Evolutionary conservation across 2,797 vertebrate genomes (phyloP), one percentile per base, ranked within the genome.

Genomic region (Tamandua tetradactyla): DNA sequence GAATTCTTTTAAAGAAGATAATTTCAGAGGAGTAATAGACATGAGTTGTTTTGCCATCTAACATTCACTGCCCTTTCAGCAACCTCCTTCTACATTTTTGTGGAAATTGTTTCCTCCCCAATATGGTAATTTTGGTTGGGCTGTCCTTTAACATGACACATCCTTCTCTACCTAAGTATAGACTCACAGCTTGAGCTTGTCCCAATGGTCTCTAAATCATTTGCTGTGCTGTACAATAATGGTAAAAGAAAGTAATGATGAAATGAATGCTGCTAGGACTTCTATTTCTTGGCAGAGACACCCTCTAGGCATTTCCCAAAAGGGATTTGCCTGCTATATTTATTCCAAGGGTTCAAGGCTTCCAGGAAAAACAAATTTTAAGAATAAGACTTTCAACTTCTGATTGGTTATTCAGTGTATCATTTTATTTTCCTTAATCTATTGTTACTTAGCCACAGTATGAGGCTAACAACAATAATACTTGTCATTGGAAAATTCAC

Each of bases 21-120:
- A 96, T 95, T 97, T 97, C 78, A 93, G 97, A 97, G 96, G 89
- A 80, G 87, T 97, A 64, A 20, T 27, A 69, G 9, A 40, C n/a
- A 23, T 30, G 61, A 18, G 40, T 66, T 80, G 59, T 68, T 89
- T 80, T 59, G 6, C 30, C 5, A 52, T 3, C 23, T 35, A 69
- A 22, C 2, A 86, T 61, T 20, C 74, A 81, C 13, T 35, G 18
- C 44, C 20, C 12, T 9, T 30, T 76, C 10, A 20, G 7, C 42
- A 49, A 15, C 25, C 20, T 75, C 18, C 13, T 87, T 22, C 5
- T 61, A 6, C 25, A 42, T 76, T 62, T 10, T 78, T 55, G 35
- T 2, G 7, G 71, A 32, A 42, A n/a, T 40, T 44, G 14, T 32
- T 30, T 81, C 23, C 80, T 90, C 32, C 57, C 7, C 9, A 42